phyloP scores from a whole-genome alignment of 2,113 vertebrate species.

The Melanotaenia duboulayi region DNA sequence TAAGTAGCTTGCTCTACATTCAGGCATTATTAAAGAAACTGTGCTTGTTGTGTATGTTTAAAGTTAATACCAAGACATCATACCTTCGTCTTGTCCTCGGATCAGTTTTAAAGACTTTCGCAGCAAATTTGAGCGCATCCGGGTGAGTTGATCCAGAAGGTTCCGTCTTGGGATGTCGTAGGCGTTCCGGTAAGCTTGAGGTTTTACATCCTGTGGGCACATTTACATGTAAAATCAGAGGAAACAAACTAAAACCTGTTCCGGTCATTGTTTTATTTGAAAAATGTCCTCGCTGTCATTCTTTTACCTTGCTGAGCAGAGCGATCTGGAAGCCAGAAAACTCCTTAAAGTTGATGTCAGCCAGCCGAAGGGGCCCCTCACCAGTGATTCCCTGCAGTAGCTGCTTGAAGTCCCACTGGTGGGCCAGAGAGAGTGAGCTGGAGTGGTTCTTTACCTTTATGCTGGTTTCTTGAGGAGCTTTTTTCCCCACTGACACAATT shows the following conservation, averaged over 20 bases:
- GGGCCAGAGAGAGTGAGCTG: constrained; percentile 88
- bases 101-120: constrained; percentile 86
- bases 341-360: constrained; percentile 92
- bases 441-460: constrained; percentile 97
- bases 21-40: too few relatives aligned
- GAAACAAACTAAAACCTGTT: not conserved
- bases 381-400: constrained; percentile 93
- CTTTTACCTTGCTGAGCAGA: constrained; percentile 90
- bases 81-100: constrained; percentile 95
- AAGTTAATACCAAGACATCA: not conserved
- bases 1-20: not conserved
- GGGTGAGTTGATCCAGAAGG: constrained; percentile 95
- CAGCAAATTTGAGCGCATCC: constrained; percentile 96
- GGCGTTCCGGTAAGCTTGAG: constrained; percentile 95
- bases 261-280: not conserved
- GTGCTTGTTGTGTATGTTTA: not conserved
- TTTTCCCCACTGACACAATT: constrained; percentile 94
- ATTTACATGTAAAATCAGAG: not conserved
- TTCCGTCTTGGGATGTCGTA: constrained; percentile 96
- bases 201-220: constrained; percentile 89
- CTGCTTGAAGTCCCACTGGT: constrained; percentile 91
- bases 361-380: constrained; percentile 87
- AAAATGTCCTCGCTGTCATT: not conserved
- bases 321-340: constrained; percentile 96
- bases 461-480: constrained; percentile 88